These are phyloP conservation scores for Melanotaenia nigrans DNA, from an alignment of 2,797 vertebrate species.

Conservation along the genomic window DNA sequence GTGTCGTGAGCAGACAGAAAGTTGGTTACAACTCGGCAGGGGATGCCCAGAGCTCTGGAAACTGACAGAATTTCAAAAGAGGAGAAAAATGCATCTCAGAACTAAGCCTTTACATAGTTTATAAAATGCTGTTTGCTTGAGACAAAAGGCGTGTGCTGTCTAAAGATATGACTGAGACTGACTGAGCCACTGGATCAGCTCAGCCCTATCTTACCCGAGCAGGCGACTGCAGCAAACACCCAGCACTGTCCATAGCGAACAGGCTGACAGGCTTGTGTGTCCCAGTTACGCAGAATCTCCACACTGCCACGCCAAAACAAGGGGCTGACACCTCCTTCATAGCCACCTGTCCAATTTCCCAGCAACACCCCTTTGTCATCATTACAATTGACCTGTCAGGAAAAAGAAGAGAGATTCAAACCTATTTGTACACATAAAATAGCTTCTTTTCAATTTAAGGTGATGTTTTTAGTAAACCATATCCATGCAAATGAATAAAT, in stretches of 20 bases:
- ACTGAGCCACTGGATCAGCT: neutral
- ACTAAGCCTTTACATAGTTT: slow-evolving; percentile 3
- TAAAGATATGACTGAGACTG: slow-evolving; percentile 25
- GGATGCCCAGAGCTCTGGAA: slow-evolving; percentile 90
- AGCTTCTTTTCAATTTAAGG: neutral
- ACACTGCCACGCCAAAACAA: slow-evolving; percentile 92
- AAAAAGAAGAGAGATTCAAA: slow-evolving; percentile 7
- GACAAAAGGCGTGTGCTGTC: slow-evolving; percentile 29
- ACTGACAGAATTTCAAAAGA: slow-evolving; percentile 75
- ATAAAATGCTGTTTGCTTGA: slow-evolving; percentile 1
- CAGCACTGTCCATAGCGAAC: slow-evolving; percentile 97
- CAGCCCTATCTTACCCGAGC: slow-evolving; percentile 85
- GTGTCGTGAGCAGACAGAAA: slow-evolving; percentile 92
- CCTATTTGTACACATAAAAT: neutral
- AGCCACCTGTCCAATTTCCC: slow-evolving; percentile 87
- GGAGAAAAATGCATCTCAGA: neutral
- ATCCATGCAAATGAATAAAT: neutral
- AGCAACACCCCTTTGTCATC: slow-evolving; percentile 89
- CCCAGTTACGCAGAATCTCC: slow-evolving; percentile 91
- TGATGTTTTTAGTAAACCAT: neutral
- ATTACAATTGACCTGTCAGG: slow-evolving; percentile 91
- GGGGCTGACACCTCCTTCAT: slow-evolving; percentile 88
- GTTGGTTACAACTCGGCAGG: slow-evolving; percentile 92
- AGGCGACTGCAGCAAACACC: slow-evolving; percentile 96
- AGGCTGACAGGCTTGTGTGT: slow-evolving; percentile 81